Evolutionary conservation across 2,888 invertebrate genomes (phyloP).

Genomic region (Reticulitermes lucifugus): DNA sequence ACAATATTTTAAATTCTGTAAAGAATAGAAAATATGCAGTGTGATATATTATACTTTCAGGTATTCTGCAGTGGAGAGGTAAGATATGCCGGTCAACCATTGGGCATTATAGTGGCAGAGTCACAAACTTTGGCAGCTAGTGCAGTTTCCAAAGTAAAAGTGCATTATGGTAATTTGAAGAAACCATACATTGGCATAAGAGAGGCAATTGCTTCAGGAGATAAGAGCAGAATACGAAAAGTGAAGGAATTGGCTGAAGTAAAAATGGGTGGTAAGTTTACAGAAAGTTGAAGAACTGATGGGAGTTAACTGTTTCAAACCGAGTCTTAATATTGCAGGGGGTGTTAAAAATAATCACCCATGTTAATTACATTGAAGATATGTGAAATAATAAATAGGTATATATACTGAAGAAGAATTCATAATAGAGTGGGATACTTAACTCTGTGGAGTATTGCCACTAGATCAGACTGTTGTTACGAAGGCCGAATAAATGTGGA

Average conservation of each 20-base stretch:
- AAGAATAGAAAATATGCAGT: not conserved
- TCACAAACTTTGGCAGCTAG: conserved; percentile 69
- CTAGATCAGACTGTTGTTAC: too few species aligned
- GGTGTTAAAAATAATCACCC: too few species aligned
- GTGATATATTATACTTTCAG: not conserved
- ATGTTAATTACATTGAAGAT: too few species aligned
- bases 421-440: too few species aligned
- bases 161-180: conserved; percentile 66
- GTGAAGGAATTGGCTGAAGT: not conserved
- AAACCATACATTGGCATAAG: conserved; percentile 42
- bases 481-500: too few species aligned
- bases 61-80: conserved; percentile 70
- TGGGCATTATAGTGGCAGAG: conserved; percentile 79
- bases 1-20: not conserved
- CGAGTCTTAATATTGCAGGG: too few species aligned
- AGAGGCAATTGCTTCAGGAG: conserved; percentile 40
- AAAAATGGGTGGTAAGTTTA: not conserved
- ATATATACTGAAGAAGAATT: too few species aligned
- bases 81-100: conserved; percentile 78
- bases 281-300: too few species aligned
- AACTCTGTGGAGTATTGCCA: too few species aligned
- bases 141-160: conserved; percentile 70
- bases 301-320: too few species aligned
- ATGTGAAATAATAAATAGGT: too few species aligned
- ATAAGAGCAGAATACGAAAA: not conserved